Percentiles rank a stretch among this genome's conserved stretches.
phyloP scores from a whole-genome alignment of 2,113 vertebrate species.

The Poeciliopsis prolifica region DNA sequence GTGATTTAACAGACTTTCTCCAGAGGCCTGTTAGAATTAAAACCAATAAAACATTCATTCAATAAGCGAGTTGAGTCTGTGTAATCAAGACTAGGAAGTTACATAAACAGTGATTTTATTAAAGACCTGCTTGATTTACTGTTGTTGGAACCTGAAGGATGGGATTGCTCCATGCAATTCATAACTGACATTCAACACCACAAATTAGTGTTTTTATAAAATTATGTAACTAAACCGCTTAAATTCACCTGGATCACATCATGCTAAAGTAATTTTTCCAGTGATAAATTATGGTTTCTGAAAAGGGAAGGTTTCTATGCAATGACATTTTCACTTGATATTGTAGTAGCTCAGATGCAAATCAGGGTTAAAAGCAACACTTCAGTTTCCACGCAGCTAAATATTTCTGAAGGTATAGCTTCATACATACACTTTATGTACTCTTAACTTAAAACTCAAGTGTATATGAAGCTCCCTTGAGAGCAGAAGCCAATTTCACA shows the following conservation, averaged over 20 bases:
- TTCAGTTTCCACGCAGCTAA: neutral
- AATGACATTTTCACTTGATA: conserved; percentile 16
- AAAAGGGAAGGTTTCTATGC: neutral
- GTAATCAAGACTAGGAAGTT: conserved; percentile 37
- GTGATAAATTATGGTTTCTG: neutral
- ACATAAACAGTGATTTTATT: conserved; percentile 7
- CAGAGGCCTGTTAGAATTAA: conserved; percentile 54
- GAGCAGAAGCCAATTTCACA: conserved; percentile 29
- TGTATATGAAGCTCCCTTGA: conserved; percentile 14
- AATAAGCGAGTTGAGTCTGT: conserved; percentile 50
- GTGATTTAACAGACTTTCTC: conserved; percentile 61
- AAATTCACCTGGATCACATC: too few species aligned
- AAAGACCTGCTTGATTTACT: neutral
- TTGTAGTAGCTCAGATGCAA: neutral
- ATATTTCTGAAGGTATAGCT: neutral
- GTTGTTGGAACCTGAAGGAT: conserved; percentile 8
- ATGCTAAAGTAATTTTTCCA: neutral
- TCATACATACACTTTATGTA: too few species aligned
- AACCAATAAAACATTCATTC: conserved; percentile 72
- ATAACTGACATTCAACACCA: neutral
- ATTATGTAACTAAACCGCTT: neutral
- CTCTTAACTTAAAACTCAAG: neutral
- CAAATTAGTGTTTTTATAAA: neutral
- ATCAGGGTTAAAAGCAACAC: neutral
- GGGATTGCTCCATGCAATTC: neutral